Base-by-base conservation (phyloP, 2,797 vertebrate genomes). In the Oreortyx pictus region DNA sequence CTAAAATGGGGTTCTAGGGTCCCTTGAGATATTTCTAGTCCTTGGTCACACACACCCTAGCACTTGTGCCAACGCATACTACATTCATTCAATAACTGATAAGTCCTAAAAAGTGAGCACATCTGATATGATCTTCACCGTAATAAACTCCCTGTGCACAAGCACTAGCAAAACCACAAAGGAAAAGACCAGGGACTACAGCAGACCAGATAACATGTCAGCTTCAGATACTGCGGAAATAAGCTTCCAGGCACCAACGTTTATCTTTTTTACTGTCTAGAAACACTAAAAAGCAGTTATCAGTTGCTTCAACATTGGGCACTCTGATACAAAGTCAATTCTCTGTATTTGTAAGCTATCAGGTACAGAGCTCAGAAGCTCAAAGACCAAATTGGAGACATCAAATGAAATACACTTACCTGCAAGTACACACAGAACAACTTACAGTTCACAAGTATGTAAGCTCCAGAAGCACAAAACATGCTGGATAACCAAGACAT, bases 201-300 rank as follows among this genome's bases (percentile, higher is more conserved):
- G 50, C 27, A 52, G 50, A 52, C 50, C 33, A 37, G 24, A 11
- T 49, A 79, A 24, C 39, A 10, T 23, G 22, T 50, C 52, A 50
- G 35, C 43, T 66, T 50, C 23, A 85, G 56, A 49, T 46, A 67
- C 0, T 6, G n/a, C 15, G 10, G 12, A 77, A 47, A 41, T 22
- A 49, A 65, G 56, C 24, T 76, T 27, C 60, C 19, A 17, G 24
- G 12, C 46, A 47, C 23, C 39, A 82, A n/a, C 0, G 0, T 56
- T 87, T 73, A 60, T 15, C 57, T 56, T 14, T 9, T 13, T 11
- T 19, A 78, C 49, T 2, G 24, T 71, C 72, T 33, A 17, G 41
- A 72, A 57, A 86, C 25, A 65, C 64, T 75, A 64, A 56, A 91
- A 89, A 67, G 76, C 52, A 22, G 29, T 0, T 66, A 25, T 33